Evolutionary conservation across 2,797 vertebrate species (phyloP).

Genomic region (Pangasius larnaudii): DNA sequence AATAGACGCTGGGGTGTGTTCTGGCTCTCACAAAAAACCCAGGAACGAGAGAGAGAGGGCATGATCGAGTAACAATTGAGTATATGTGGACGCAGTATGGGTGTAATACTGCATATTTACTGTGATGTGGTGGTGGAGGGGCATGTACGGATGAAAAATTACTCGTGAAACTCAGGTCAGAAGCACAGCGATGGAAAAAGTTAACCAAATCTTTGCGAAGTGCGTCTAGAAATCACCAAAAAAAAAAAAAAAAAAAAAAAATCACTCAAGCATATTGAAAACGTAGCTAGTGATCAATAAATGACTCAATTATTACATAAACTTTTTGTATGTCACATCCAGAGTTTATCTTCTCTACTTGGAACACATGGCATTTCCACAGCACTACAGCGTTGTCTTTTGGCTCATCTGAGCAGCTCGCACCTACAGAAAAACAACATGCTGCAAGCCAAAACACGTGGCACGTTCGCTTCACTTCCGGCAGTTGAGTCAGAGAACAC

Average conservation of each 20-base stretch:
- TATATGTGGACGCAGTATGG: not conserved
- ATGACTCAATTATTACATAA: not conserved
- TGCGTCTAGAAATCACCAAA: not conserved
- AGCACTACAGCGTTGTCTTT: not conserved
- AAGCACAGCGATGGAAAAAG: not conserved
- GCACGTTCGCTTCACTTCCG: not conserved
- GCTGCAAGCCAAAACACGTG: not conserved
- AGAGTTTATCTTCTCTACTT: not conserved
- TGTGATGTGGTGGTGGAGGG: not conserved
- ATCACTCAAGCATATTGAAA: not conserved
- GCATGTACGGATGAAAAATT: not conserved
- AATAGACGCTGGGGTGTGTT: slow-evolving; percentile 7
- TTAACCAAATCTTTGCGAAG: not conserved
- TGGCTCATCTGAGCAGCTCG: not conserved
- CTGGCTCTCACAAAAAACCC: not conserved
- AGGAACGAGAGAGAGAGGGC: not conserved
- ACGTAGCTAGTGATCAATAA: not conserved
- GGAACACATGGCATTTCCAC: not conserved
- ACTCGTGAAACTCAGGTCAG: not conserved
- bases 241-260: not conserved
- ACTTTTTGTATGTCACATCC: not conserved
- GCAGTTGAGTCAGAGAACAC: not conserved
- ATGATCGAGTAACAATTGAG: not conserved
- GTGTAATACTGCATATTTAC: not conserved
- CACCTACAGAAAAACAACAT: not conserved